Base-by-base conservation (phyloP, 2,888 invertebrate species). In the Lepidocyrtoides sp. region DNA sequence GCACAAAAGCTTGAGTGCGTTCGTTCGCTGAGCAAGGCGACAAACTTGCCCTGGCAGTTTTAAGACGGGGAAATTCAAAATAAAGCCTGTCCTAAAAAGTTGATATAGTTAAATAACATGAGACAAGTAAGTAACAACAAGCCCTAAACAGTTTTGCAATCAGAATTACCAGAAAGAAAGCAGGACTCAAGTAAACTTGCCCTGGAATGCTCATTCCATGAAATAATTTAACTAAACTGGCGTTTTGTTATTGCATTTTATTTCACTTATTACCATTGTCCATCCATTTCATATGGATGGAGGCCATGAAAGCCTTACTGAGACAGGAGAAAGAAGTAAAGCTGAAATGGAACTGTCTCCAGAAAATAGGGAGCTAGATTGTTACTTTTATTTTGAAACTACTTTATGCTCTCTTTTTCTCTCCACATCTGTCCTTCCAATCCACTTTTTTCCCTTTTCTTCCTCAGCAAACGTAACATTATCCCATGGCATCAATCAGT, bases 401-500 rank as follows among this genome's bases (percentile, higher is more conserved):
- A 36, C 41, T 41, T 82, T 82, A 51, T 32, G 23, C 32, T 60
- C 81, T 44, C 44, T 44, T 20, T 72, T 60, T 41, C 36, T 36
- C n/a, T 82, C 41, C 54, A 32, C 79, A 51, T 32, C 48, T 23
- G 44, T 86, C 63, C 86, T 86, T 44, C 66, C 44, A 81, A 41
- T 77, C 48, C 72, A 85, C 85, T 69, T 72, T 85, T 48, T 69
- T 63, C 14, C 17, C 10, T 32, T 84, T 60, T 48, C 20, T 60
- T 32, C 87, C 29, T 48, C 54, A 54, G 26, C 66, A 77, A 89
- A 63, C 84, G 75, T 10, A 83, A 60, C 75, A 84, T 84, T 75
- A 84, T 89, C 83, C 77, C 51, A 77, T 54, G 63, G 77, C 89
- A 89, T 89, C 89, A 89, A 89, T 89, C 89, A 89, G 84, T 63